A percentile compares a stretch with the other conserved stretches of the same genome.
phyloP scores from a whole-genome alignment of 2,113 vertebrate species.

The Sinosuthora webbiana region DNA sequence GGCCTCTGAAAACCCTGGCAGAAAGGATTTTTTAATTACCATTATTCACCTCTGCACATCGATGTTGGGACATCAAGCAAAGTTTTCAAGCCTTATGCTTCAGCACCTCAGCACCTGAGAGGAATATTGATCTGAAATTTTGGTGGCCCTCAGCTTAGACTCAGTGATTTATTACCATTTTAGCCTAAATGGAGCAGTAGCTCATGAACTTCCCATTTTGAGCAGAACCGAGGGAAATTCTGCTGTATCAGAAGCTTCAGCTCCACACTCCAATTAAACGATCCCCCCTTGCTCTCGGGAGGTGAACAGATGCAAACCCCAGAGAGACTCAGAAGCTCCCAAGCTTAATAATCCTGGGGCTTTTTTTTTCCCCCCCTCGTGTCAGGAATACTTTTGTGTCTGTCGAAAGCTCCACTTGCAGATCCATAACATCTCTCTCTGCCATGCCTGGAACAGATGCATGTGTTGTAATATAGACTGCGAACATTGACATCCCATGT shows the following conservation, averaged over 20 bases:
- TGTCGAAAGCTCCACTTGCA: conserved; percentile 32
- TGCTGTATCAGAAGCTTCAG: too few relatives aligned
- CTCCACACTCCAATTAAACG: neutral
- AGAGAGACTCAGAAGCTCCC: conserved; percentile 48
- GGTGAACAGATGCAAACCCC: conserved; percentile 10
- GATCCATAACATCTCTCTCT: conserved; percentile 54
- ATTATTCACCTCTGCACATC: neutral
- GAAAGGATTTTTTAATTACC: too few relatives aligned
- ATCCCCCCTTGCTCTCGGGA: neutral
- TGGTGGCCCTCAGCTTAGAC: neutral
- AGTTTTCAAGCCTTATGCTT: neutral
- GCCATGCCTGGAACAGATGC: conserved; percentile 66
- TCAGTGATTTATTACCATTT: neutral
- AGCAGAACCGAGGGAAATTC: neutral
- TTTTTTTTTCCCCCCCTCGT: neutral
- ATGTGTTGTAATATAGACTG: conserved; percentile 64
- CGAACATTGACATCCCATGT: conserved; percentile 63
- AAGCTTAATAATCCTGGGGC: neutral
- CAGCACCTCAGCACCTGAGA: neutral
- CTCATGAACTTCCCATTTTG: neutral
- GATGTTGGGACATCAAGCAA: neutral
- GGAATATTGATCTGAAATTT: neutral
- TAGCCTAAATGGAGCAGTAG: neutral
- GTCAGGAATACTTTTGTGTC: conserved; percentile 38
- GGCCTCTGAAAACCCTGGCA: neutral